These are phyloP conservation scores for Leptinotarsa lineolata DNA, from an alignment of 1,140 invertebrate genomes.

Conservation along the genomic window DNA sequence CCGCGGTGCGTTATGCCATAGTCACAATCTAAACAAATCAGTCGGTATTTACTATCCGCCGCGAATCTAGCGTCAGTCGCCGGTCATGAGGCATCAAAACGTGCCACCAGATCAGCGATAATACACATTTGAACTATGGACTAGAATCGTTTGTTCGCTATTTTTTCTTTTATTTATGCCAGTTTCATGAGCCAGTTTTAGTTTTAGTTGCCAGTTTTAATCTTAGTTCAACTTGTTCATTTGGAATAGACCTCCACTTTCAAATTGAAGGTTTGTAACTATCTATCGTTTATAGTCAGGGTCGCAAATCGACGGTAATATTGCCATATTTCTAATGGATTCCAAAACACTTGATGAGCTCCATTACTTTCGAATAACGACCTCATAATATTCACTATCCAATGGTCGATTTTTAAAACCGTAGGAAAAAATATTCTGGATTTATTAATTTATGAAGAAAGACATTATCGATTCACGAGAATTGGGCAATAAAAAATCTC, in stretches of 20 bases:
- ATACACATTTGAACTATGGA: slow-evolving; percentile 18
- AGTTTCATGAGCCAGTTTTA: slow-evolving; percentile 20
- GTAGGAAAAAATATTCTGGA: too few species aligned
- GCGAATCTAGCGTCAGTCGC: background rate
- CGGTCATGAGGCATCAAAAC: slow-evolving; percentile 17
- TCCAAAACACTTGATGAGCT: too few species aligned
- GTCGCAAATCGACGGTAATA: background rate
- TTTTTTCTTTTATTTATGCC: slow-evolving; percentile 1
- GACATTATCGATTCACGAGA: too few species aligned
- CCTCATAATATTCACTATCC: too few species aligned
- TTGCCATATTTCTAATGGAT: too few species aligned
- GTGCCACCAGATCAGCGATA: slow-evolving; percentile 15
- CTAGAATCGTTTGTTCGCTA: background rate
- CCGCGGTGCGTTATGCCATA: slow-evolving; percentile 33
- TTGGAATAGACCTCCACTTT: background rate
- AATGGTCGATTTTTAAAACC: too few species aligned
- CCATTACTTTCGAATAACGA: too few species aligned
- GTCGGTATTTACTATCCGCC: slow-evolving; percentile 19
- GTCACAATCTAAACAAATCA: slow-evolving; percentile 24
- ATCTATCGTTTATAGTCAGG: slow-evolving; percentile 2
- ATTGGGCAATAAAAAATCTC: too few species aligned
- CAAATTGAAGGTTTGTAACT: slow-evolving; percentile 8
- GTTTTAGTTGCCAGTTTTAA: slow-evolving; percentile 17
- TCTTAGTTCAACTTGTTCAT: slow-evolving; percentile 1
- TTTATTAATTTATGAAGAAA: too few species aligned